Evolutionary conservation across 2,797 vertebrate genomes (phyloP), one percentile per base, ranked within the genome.

Genomic region (Astyanax mexicanus): DNA sequence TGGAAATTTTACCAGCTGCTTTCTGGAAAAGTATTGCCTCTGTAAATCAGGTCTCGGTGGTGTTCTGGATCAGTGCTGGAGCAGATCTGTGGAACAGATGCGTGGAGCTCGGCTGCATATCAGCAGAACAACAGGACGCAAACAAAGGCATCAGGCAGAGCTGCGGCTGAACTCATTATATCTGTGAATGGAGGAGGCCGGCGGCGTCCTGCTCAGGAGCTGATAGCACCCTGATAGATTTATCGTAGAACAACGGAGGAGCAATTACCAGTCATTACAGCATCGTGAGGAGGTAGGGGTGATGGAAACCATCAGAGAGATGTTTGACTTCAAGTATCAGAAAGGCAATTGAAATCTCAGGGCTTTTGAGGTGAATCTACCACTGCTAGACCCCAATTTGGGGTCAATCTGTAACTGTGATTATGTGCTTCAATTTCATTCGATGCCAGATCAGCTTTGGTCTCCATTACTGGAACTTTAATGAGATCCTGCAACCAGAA

Each of bases 171-270:
- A 25, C 55, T 78, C 72, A 81, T 70, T 85, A 77, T 51, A 17
- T 52, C 60, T 52, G 66, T 82, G 70, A 81, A 81, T 82, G 76
- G 64, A 72, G 74, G 62, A 74, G 61, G 62, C 79, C 72, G 62
- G 51, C 80, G 62, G 67, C 45, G 32, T 49, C 40, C 67, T 65
- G 44, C 25, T 69, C 64, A 12, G 40, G 40, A 69, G 64, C 15
- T 75, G 71, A 29, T 45, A 73, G 47, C 45, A 64, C 68, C 64
- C 55, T 52, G 51, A 49, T 60, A 69, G 71, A 84, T 82, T 77
- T 78, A 75, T 83, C 75, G 74, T 52, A 81, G 75, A 23, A 75
- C 77, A 80, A 77, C 65, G 17, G 71, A 65, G 77, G 64, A 17
- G 40, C 44, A 77, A 64, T 70, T 81, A 35, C 15, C 13, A 54